phyloP scores from a whole-genome alignment of 2,888 invertebrate genomes.

The Barypeithes pellucidus region DNA sequence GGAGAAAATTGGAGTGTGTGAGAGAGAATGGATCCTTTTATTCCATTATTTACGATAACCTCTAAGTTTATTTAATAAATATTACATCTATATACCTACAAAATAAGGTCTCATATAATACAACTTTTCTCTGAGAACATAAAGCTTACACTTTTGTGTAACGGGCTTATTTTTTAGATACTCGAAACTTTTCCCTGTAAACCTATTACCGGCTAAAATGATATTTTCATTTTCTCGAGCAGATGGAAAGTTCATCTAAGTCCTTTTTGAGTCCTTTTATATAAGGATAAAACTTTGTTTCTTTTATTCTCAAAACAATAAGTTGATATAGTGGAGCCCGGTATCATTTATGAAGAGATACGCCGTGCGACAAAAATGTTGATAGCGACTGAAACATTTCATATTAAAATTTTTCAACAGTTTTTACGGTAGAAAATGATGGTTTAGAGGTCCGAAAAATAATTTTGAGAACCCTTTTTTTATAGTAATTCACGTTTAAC shows the following conservation, averaged over 20 bases:
- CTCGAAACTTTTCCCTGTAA: conserved; percentile 10
- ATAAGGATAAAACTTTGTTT: conserved; percentile 34
- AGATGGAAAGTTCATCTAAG: conserved; percentile 38
- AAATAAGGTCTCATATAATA: conserved; percentile 5
- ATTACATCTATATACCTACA: background rate
- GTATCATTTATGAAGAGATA: conserved; percentile 9
- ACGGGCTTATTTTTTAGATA: conserved; percentile 23
- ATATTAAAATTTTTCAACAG: too few relatives aligned
- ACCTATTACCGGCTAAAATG: conserved; percentile 31
- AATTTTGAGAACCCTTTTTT: too few relatives aligned
- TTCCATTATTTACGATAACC: background rate
- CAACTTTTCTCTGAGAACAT: conserved; percentile 3
- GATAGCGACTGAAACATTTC: too few relatives aligned
- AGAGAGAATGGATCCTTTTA: background rate
- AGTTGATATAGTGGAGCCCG: conserved; percentile 15
- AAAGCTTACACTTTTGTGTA: conserved; percentile 22
- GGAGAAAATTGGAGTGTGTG: background rate
- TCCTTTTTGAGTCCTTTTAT: conserved; percentile 35
- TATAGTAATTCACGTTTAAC: too few relatives aligned
- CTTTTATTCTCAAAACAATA: conserved; percentile 41
- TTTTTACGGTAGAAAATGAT: too few relatives aligned
- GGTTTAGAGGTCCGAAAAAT: too few relatives aligned
- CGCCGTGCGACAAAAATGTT: too few relatives aligned
- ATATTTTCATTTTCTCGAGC: conserved; percentile 40
- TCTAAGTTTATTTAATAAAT: conserved; percentile 6